These are phyloP conservation scores for Catharus ustulatus DNA, from an alignment of 2,797 vertebrate species.

Conservation along the genomic window DNA sequence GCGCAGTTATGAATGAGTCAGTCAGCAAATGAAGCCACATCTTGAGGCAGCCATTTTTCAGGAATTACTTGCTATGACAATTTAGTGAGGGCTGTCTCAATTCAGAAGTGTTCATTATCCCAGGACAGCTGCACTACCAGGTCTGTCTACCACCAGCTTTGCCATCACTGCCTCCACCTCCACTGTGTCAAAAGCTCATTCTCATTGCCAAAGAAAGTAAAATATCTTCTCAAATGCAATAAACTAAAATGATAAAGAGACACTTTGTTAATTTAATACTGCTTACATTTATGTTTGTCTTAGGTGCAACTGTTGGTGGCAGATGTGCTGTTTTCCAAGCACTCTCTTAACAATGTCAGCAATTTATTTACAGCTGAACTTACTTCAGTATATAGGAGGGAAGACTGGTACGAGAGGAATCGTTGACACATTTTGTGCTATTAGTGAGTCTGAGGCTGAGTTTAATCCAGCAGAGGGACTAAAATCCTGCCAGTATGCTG, in stretches of 20 bases:
- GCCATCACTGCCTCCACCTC: neutral
- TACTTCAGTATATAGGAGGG: neutral
- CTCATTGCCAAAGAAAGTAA: neutral
- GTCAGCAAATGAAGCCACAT: neutral
- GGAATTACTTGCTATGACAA: neutral
- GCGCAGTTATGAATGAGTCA: constrained; percentile 13
- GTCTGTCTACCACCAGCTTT: neutral
- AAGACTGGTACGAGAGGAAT: neutral
- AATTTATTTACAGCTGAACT: neutral
- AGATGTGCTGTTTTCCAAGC: neutral
- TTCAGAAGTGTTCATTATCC: neutral
- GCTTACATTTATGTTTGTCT: neutral
- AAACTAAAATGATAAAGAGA: neutral
- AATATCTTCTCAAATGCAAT: neutral
- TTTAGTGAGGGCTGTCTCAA: neutral
- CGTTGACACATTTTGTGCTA: neutral
- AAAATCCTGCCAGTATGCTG: neutral
- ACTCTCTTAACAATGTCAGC: neutral
- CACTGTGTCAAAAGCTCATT: neutral
- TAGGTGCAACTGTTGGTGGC: neutral
- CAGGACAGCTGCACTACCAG: neutral
- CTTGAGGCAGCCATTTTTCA: neutral
- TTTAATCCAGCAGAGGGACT: neutral
- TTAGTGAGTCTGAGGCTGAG: neutral
- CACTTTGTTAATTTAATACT: neutral